phyloP scores from a whole-genome alignment of 2,113 vertebrate species.

The Scalopus aquaticus region DNA sequence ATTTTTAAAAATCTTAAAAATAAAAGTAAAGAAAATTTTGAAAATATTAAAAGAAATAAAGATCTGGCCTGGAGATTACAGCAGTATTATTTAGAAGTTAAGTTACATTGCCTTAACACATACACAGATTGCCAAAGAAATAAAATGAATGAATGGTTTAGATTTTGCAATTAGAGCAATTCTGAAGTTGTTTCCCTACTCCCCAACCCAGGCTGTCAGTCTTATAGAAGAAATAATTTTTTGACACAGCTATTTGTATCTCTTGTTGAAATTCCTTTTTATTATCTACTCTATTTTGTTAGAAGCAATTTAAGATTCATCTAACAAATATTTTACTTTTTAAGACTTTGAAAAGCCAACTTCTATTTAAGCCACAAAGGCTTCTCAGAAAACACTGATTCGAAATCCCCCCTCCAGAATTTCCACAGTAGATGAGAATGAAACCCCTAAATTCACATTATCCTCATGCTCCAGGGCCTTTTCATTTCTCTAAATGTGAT shows the following conservation, averaged over 20 bases:
- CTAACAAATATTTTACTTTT: conserved; percentile 30
- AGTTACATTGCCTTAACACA: neutral
- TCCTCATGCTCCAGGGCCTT: neutral
- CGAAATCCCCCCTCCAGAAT: neutral
- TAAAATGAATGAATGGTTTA: neutral
- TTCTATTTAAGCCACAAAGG: neutral
- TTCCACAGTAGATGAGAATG: neutral
- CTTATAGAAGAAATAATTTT: neutral
- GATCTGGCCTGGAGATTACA: neutral
- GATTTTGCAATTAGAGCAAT: neutral
- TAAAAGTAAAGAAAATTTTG: neutral
- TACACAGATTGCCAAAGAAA: neutral
- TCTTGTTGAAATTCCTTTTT: neutral
- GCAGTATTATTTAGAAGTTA: neutral
- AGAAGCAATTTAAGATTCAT: neutral
- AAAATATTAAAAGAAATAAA: neutral
- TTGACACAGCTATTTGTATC: neutral
- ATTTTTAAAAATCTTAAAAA: neutral
- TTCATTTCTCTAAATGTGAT: neutral
- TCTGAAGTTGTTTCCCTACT: neutral
- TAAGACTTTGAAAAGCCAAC: neutral
- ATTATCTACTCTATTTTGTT: neutral
- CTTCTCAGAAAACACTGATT: neutral
- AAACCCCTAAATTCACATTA: neutral
- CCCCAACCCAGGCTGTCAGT: neutral